Evolutionary conservation across 2,113 vertebrate species (phyloP).

Genomic region (Poeciliopsis prolifica): DNA sequence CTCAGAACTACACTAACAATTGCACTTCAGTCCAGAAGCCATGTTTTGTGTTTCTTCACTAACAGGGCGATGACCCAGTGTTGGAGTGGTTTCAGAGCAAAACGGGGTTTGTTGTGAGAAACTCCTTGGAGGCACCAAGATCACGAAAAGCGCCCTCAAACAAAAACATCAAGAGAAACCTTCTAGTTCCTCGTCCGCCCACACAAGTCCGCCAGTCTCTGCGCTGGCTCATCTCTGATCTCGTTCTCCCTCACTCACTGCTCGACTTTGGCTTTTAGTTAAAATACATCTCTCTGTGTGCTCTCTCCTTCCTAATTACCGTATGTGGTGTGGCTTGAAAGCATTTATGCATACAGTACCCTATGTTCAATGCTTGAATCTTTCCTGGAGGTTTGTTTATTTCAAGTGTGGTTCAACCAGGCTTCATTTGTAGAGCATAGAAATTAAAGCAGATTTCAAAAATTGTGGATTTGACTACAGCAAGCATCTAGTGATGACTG

Average conservation of each 20-base stretch:
- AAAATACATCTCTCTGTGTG: slow-evolving; percentile 17
- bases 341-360: slow-evolving; percentile 8
- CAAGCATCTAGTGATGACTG: slow-evolving; percentile 25
- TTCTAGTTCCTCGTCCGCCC: slow-evolving; percentile 42
- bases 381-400: slow-evolving; percentile 40
- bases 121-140: slow-evolving; percentile 43
- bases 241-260: slow-evolving; percentile 12
- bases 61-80: slow-evolving; percentile 21
- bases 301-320: slow-evolving; percentile 24
- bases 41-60: slow-evolving; percentile 39
- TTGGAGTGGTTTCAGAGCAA: slow-evolving; percentile 43
- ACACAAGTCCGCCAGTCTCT: slow-evolving; percentile 39
- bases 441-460: slow-evolving; percentile 26
- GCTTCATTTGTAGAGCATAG: slow-evolving; percentile 10
- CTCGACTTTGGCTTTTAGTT: slow-evolving; percentile 15
- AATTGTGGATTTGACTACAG: slow-evolving; percentile 32
- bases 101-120: slow-evolving; percentile 35
- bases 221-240: slow-evolving; percentile 47
- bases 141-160: slow-evolving; percentile 51
- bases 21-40: slow-evolving; percentile 27
- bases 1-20: slow-evolving; percentile 42
- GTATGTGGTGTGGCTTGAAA: slow-evolving; percentile 7
- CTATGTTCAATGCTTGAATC: slow-evolving; percentile 23
- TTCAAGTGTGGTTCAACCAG: slow-evolving; percentile 26
- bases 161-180: slow-evolving; percentile 59